Evolutionary conservation across 2,888 invertebrate species (phyloP).

Genomic region (Cyclophora punctaria): DNA sequence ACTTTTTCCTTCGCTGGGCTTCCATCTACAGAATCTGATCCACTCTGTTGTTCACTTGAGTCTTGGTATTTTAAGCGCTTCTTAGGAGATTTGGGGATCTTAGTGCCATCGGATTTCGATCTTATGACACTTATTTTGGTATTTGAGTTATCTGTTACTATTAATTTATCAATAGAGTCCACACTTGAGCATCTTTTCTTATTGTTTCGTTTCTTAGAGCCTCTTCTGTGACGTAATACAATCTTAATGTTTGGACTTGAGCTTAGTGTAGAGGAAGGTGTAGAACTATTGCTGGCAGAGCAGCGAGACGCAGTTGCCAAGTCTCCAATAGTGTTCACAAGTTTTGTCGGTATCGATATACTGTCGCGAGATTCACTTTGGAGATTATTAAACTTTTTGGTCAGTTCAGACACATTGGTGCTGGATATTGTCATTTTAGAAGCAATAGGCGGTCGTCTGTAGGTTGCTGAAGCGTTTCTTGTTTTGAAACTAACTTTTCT

Average conservation of each 20-base stretch:
- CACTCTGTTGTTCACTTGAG: constrained; percentile 52
- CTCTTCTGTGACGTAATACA: constrained; percentile 55
- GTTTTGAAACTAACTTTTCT: constrained; percentile 78
- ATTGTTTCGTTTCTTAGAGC: constrained; percentile 62
- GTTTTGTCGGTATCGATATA: constrained; percentile 71
- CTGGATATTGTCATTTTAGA: constrained; percentile 67
- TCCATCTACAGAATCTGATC: constrained; percentile 60
- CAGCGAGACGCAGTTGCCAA: constrained; percentile 41
- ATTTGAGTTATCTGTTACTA: constrained; percentile 38
- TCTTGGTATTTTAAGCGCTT: constrained; percentile 54
- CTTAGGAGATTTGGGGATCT: constrained; percentile 58
- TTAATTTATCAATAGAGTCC: constrained; percentile 61
- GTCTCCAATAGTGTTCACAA: constrained; percentile 70
- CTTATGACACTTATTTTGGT: constrained; percentile 54
- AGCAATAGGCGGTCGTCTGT: constrained; percentile 56
- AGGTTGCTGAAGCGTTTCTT: constrained; percentile 63
- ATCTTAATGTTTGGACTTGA: constrained; percentile 70
- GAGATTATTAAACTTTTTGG: constrained; percentile 81
- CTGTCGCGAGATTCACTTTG: constrained; percentile 58
- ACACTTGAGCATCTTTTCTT: constrained; percentile 69
- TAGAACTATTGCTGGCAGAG: constrained; percentile 58
- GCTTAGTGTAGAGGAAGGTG: constrained; percentile 61
- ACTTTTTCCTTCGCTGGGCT: constrained; percentile 35
- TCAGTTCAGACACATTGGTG: constrained; percentile 79
- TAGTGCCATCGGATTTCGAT: constrained; percentile 66